phyloP scores from a whole-genome alignment of 2,888 invertebrate genomes.

The Cosmopolites sordidus region DNA sequence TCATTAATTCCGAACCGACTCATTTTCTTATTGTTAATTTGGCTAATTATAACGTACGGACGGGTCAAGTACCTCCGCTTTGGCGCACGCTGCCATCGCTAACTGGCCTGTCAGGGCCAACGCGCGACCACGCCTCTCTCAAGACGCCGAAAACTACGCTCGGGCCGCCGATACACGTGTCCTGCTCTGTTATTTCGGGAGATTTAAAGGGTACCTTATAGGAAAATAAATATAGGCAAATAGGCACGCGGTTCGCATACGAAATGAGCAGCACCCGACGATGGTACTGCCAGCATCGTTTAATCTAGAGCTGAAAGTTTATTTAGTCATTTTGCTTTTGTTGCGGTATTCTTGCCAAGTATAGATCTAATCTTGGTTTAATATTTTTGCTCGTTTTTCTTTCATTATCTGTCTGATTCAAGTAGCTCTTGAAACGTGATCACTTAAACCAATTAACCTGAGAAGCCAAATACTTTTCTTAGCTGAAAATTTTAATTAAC shows the following conservation, averaged over 20 bases:
- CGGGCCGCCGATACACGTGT: slow-evolving; percentile 19
- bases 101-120: slow-evolving; percentile 24
- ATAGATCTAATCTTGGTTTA: too few species aligned
- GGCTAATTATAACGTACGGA: slow-evolving; percentile 25
- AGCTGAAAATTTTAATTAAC: too few species aligned
- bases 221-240: slow-evolving; percentile 19
- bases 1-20: slow-evolving; percentile 18
- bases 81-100: slow-evolving; percentile 16
- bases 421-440: too few species aligned
- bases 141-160: slow-evolving; percentile 25
- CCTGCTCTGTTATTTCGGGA: slow-evolving; percentile 21
- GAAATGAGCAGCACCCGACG: slow-evolving; percentile 12
- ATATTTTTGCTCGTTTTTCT: too few species aligned
- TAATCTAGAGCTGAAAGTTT: too few species aligned
- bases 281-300: too few species aligned
- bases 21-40: slow-evolving; percentile 27
- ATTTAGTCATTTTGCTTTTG: too few species aligned
- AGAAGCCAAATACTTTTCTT: too few species aligned
- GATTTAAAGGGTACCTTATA: slow-evolving; percentile 11
- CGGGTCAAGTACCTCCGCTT: slow-evolving; percentile 1
- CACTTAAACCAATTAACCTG: too few species aligned
- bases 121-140: slow-evolving; percentile 21
- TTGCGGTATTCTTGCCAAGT: too few species aligned
- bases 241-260: slow-evolving; percentile 20
- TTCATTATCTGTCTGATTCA: too few species aligned